Evolutionary conservation across 2,797 vertebrate genomes (phyloP), one percentile per base, ranked within the genome.

Genomic region (Brotula barbata): DNA sequence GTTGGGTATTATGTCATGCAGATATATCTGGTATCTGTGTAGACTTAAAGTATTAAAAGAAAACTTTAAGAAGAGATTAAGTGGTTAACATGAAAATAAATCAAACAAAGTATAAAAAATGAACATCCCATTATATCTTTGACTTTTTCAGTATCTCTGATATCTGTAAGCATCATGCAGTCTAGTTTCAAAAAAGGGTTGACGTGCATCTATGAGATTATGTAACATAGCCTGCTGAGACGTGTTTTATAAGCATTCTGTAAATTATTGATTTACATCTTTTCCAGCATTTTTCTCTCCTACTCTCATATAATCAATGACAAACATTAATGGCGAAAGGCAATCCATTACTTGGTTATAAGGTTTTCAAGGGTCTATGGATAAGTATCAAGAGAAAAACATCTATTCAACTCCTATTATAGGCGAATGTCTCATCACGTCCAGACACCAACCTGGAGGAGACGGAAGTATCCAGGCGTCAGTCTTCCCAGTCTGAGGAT

Each of bases 391-490:
- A n/a, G n/a, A n/a, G n/a, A n/a, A n/a, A n/a, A n/a, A n/a, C n/a
- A n/a, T n/a, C n/a, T n/a, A n/a, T n/a, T n/a, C n/a, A n/a, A n/a
- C n/a, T n/a, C n/a, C n/a, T n/a, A n/a, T 28, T 28, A 4, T 4
- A 28, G 8, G 25, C 8, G 8, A 28, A 28, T 4, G 25, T 28
- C 8, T 28, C 25, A 28, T 28, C 16, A 39, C 13, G 19, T 8
- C 14, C 16, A 51, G 33, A 28, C 12, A 42, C 75, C 12, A 17
- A 96, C 95, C 92, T 96, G 94, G 39, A 95, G 90, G 58, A 95
- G 91, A n/a, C 91, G 90, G 74, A 93, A 96, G 47, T 96, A 96
- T 3, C 93, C 93, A 0, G 95, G 95, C 0, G 95, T 95, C 71
- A 96, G 80, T 62, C 89, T 80, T 5, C 89, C 88, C 62, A 95